A percentile compares a stretch with the other conserved stretches of the same genome.
phyloP scores from a whole-genome alignment of 2,888 invertebrate genomes.

The Trimorus sp. region DNA sequence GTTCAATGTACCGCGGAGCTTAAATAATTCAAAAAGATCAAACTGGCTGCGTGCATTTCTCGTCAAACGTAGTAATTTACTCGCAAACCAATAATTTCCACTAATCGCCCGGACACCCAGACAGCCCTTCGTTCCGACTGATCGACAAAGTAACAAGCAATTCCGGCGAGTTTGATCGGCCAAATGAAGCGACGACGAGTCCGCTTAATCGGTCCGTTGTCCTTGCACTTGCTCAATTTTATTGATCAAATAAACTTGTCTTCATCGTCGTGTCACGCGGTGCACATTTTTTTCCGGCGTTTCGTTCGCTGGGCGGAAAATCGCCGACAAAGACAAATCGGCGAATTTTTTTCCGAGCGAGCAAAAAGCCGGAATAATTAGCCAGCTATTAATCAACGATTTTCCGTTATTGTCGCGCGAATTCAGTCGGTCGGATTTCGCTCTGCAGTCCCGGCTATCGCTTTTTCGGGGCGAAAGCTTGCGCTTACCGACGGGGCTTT shows the following conservation, averaged over 20 bases:
- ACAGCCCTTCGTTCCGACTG: too few relatives aligned
- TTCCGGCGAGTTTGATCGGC: neutral
- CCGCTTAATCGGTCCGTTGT: constrained; percentile 20
- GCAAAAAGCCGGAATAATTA: constrained; percentile 12
- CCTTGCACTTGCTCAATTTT: constrained; percentile 48
- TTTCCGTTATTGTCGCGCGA: constrained; percentile 50
- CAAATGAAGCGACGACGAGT: neutral
- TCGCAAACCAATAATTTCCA: too few relatives aligned
- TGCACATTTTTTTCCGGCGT: constrained; percentile 29
- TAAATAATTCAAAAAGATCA: too few relatives aligned
- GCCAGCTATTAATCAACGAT: constrained; percentile 55
- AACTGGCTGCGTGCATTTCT: too few relatives aligned
- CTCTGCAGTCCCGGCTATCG: constrained; percentile 21
- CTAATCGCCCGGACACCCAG: too few relatives aligned
- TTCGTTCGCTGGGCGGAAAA: neutral
- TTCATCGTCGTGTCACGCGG: constrained; percentile 29
- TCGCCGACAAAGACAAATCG: constrained; percentile 5
- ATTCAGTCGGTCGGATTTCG: constrained; percentile 26
- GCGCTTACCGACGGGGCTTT: constrained; percentile 41
- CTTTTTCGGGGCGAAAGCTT: constrained; percentile 24
- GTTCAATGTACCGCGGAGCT: too few relatives aligned
- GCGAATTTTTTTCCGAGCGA: too few relatives aligned
- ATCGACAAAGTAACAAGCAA: constrained; percentile 3
- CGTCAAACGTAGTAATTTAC: too few relatives aligned
- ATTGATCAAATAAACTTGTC: constrained; percentile 55